phyloP scores from a whole-genome alignment of 2,113 vertebrate genomes.

The Pardalotus punctatus region DNA sequence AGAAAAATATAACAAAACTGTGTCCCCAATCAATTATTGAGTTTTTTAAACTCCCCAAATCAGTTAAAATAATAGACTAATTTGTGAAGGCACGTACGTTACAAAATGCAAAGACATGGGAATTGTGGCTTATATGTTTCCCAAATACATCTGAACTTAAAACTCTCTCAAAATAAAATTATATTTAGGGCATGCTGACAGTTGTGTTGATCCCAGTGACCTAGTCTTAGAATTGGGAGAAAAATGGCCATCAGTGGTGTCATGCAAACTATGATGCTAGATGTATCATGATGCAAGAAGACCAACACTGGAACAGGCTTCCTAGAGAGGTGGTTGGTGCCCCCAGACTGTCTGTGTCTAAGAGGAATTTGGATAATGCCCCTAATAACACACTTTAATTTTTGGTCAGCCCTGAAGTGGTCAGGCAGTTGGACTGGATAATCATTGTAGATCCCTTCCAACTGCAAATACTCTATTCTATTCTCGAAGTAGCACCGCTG shows the following conservation, averaged over 20 bases:
- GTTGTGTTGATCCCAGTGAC: neutral
- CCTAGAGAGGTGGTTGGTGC: neutral
- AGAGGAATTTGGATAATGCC: neutral
- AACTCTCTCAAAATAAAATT: neutral
- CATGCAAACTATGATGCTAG: neutral
- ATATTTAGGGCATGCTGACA: neutral
- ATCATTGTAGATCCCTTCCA: neutral
- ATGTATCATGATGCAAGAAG: neutral
- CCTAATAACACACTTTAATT: neutral
- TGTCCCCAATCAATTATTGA: neutral
- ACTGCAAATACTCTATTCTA: neutral
- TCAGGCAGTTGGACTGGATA: neutral
- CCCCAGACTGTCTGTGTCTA: neutral
- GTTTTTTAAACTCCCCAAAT: neutral
- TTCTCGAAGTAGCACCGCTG: neutral
- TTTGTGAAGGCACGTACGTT: neutral
- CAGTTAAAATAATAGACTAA: neutral
- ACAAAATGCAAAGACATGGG: neutral
- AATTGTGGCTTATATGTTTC: neutral
- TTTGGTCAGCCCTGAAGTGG: neutral
- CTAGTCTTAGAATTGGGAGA: neutral
- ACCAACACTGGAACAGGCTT: neutral
- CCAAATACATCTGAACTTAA: neutral
- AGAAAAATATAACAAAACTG: neutral
- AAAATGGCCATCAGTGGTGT: neutral